phyloP scores from a whole-genome alignment of 1,140 invertebrate species.

The Neodiprion fabricii region DNA sequence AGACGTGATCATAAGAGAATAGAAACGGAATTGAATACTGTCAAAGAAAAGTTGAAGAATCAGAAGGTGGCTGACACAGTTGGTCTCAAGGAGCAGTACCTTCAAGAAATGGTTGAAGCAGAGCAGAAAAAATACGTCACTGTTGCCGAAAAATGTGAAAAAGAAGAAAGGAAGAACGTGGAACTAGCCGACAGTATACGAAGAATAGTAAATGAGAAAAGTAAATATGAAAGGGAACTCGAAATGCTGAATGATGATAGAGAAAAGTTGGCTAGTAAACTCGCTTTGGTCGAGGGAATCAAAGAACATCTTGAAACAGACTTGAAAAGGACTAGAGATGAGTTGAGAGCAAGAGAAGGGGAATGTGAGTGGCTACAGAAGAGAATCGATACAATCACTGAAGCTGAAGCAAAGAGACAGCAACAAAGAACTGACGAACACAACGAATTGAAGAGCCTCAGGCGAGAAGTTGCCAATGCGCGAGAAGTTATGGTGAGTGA shows the following conservation, averaged over 20 bases:
- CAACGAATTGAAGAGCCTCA: slow-evolving; percentile 60
- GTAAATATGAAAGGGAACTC: slow-evolving; percentile 61
- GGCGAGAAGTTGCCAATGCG: slow-evolving; percentile 50
- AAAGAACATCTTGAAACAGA: slow-evolving; percentile 64
- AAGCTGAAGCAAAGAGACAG: slow-evolving; percentile 49
- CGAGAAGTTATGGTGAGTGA: slow-evolving; percentile 49
- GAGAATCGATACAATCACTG: slow-evolving; percentile 45
- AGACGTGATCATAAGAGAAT: slow-evolving; percentile 42
- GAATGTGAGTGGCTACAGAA: slow-evolving; percentile 63
- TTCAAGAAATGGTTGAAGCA: slow-evolving; percentile 24
- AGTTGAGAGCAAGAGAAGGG: slow-evolving; percentile 62
- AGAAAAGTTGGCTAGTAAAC: slow-evolving; percentile 65
- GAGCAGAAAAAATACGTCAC: slow-evolving; percentile 41
- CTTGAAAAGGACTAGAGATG: slow-evolving; percentile 61
- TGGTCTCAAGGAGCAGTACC: slow-evolving; percentile 14
- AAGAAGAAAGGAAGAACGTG: slow-evolving; percentile 55
- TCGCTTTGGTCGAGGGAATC: slow-evolving; percentile 63
- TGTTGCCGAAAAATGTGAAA: slow-evolving; percentile 57
- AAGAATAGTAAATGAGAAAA: slow-evolving; percentile 56
- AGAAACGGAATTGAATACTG: slow-evolving; percentile 39
- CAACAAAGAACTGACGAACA: slow-evolving; percentile 50
- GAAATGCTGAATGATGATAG: slow-evolving; percentile 69
- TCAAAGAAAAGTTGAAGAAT: slow-evolving; percentile 36
- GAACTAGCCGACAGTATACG: slow-evolving; percentile 61
- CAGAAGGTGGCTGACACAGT: slow-evolving; percentile 28